A percentile compares a stretch with the other conserved stretches of the same genome.
Evolutionary conservation across 2,797 vertebrate species (phyloP).

Genomic region (Phyllotis vaccarum): DNA sequence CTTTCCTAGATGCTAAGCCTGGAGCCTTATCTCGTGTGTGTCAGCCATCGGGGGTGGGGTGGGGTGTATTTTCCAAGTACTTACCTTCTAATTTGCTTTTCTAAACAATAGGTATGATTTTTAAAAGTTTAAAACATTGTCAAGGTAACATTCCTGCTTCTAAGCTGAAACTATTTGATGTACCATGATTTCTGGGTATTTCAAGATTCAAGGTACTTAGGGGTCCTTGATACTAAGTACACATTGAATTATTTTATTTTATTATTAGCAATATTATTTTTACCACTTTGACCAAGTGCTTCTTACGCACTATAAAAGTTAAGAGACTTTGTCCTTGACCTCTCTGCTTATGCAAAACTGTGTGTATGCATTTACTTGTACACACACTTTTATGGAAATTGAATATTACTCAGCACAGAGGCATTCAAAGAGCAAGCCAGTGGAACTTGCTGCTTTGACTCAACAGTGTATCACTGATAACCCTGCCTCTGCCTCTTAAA

Average conservation of each 20-base stretch:
- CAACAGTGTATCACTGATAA: not conserved
- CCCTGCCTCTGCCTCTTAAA: not conserved
- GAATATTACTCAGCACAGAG: not conserved
- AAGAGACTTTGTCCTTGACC: not conserved
- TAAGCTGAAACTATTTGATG: not conserved
- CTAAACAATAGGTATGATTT: not conserved
- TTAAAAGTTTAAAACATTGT: not conserved
- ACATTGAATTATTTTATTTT: not conserved
- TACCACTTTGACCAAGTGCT: not conserved
- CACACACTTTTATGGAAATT: not conserved
- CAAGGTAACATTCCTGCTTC: not conserved
- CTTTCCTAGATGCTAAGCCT: not conserved
- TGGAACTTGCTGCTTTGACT: not conserved
- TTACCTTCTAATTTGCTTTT: not conserved
- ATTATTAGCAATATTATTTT: not conserved
- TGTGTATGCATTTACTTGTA: not conserved
- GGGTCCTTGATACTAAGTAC: not conserved
- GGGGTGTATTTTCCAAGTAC: too few relatives aligned
- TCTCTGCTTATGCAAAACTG: not conserved
- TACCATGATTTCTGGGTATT: not conserved
- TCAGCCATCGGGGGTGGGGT: too few relatives aligned
- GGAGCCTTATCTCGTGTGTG: not conserved
- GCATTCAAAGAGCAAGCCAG: not conserved
- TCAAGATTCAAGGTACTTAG: not conserved
- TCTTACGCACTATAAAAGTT: not conserved